phyloP scores from a whole-genome alignment of 2,113 vertebrate genomes.

The Xenopus laevis region DNA sequence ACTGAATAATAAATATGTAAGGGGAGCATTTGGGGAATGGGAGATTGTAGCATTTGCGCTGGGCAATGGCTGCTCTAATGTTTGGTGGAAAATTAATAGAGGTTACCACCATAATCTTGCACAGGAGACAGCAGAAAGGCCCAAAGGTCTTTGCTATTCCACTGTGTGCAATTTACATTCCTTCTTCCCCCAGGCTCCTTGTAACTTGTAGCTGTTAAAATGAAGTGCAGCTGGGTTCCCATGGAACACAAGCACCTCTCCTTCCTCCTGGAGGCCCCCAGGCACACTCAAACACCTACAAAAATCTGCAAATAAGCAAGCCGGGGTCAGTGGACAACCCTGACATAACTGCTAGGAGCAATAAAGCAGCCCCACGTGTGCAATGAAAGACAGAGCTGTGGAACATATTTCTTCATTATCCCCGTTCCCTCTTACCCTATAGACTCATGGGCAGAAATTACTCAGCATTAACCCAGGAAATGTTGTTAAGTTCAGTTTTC shows the following conservation, averaged over 20 bases:
- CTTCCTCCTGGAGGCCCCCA: neutral
- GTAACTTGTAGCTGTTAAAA: slow-evolving; percentile 22
- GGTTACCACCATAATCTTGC: neutral
- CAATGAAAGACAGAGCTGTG: neutral
- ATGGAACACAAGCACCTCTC: slow-evolving; percentile 2
- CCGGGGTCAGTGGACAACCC: slow-evolving; percentile 11
- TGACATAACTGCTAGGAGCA: neutral
- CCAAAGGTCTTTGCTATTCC: neutral
- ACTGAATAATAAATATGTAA: neutral
- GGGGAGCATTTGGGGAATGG: neutral
- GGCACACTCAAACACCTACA: slow-evolving; percentile 17
- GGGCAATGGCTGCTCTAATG: neutral
- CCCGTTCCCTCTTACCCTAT: neutral
- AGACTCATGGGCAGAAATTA: too few species aligned
- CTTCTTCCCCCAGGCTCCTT: slow-evolving; percentile 13
- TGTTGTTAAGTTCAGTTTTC: too few species aligned
- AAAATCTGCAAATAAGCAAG: neutral
- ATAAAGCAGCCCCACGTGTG: slow-evolving; percentile 10
- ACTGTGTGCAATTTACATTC: slow-evolving; percentile 16
- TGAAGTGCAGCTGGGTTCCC: slow-evolving; percentile 34
- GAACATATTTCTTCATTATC: neutral
- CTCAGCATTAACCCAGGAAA: too few species aligned
- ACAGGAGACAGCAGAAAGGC: slow-evolving; percentile 1
- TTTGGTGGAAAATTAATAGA: neutral
- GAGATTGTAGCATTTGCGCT: neutral